A percentile compares a stretch with the other conserved stretches of the same genome.
phyloP scores from a whole-genome alignment of 2,113 vertebrate species.

The Pao palembangensis region DNA sequence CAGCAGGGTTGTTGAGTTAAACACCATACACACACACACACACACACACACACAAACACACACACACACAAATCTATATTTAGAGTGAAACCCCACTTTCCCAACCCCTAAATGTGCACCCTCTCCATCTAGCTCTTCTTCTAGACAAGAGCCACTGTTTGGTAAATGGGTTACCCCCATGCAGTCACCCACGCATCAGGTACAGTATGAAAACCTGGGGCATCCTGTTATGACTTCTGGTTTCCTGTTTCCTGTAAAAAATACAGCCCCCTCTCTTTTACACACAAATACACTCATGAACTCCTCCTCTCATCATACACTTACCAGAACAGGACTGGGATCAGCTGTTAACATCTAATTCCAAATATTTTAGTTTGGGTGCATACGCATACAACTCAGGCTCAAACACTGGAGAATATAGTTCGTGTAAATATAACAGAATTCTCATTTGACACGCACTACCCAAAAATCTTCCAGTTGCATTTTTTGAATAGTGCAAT shows the following conservation, averaged over 20 bases:
- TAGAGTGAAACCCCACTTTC: slow-evolving; percentile 68
- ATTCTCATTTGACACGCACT: neutral
- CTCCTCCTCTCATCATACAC: slow-evolving; percentile 11
- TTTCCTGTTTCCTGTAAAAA: slow-evolving; percentile 75
- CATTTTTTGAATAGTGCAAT: neutral
- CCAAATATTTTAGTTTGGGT: slow-evolving; percentile 18
- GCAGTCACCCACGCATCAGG: slow-evolving; percentile 72
- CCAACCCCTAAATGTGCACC: slow-evolving; percentile 55
- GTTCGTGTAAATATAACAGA: slow-evolving; percentile 1
- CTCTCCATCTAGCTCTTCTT: slow-evolving; percentile 62
- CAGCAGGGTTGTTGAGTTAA: slow-evolving; percentile 19
- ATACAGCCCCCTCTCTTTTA: slow-evolving; percentile 32
- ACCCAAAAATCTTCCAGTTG: neutral
- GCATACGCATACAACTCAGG: slow-evolving; percentile 8
- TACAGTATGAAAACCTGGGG: slow-evolving; percentile 73
- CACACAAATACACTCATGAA: slow-evolving; percentile 23
- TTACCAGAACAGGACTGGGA: slow-evolving; percentile 28
- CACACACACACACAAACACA: no score
- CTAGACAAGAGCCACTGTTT: slow-evolving; percentile 27
- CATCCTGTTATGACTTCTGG: slow-evolving; percentile 76
- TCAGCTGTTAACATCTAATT: slow-evolving; percentile 28
- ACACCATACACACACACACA: neutral
- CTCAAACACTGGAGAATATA: slow-evolving; percentile 12
- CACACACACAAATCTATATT: slow-evolving; percentile 43
- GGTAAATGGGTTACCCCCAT: slow-evolving; percentile 70